Conservation (phyloP, 2,797 vertebrate species). For the Gallinago solitaria region DNA sequence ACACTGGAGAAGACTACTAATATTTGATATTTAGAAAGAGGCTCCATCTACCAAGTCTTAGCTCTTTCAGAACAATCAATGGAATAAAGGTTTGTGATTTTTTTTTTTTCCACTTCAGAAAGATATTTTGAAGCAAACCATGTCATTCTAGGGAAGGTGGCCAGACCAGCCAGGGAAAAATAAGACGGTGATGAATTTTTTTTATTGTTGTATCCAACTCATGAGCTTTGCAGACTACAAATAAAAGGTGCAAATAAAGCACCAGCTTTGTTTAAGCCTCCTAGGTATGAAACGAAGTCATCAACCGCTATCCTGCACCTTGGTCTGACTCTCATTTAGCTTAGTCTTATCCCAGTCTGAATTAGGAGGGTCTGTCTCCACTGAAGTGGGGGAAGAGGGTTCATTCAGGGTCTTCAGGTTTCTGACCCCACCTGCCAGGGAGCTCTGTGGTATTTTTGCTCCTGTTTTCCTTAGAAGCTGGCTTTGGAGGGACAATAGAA, state of each 20-base stretch:
- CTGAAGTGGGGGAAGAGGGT: not conserved
- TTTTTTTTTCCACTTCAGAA: not conserved
- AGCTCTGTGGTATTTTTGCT: not conserved
- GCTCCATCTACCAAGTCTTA: not conserved
- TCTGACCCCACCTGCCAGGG: not conserved
- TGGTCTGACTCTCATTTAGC: not conserved
- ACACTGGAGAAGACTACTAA: not conserved
- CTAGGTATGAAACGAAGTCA: not conserved
- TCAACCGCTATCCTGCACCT: not conserved
- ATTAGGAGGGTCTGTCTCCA: not conserved
- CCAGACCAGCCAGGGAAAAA: not conserved
- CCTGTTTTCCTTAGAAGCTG: not conserved
- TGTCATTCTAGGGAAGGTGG: not conserved
- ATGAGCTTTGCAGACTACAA: not conserved
- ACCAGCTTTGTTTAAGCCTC: not conserved
- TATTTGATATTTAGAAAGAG: not conserved
- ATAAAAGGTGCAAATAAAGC: not conserved
- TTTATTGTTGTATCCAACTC: not conserved
- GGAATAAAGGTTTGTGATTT: accelerated
- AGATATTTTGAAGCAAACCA: not conserved
- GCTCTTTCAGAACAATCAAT: not conserved
- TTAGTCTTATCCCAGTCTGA: not conserved
- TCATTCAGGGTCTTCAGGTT: not conserved
- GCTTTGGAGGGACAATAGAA: not conserved
- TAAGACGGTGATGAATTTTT: not conserved